Conservation (phyloP, 2,888 invertebrate genomes). For the Theretra japonica region DNA sequence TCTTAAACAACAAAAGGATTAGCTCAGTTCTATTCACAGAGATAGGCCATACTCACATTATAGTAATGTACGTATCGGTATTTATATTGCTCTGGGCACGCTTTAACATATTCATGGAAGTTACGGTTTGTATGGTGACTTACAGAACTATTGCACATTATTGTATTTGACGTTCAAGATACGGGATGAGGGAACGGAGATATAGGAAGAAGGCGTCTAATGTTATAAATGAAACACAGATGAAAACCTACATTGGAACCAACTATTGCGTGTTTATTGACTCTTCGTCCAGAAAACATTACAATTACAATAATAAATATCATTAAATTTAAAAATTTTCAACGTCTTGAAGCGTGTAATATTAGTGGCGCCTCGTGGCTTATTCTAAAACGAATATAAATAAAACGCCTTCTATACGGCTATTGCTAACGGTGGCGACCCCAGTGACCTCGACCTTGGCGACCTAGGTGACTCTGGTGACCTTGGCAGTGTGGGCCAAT, state of each 20-base stretch:
- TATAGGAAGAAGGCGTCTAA: neutral
- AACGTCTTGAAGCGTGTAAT: constrained; percentile 80
- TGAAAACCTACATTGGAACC: constrained; percentile 74
- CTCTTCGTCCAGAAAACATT: constrained; percentile 80
- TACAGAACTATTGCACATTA: too few relatives aligned
- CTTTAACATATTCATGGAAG: too few relatives aligned
- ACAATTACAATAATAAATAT: constrained; percentile 68
- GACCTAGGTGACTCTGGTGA: constrained; percentile 41
- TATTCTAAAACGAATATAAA: constrained; percentile 85
- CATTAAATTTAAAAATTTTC: constrained; percentile 66
- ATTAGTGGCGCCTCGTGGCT: constrained; percentile 75
- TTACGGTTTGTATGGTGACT: too few relatives aligned
- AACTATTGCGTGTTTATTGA: constrained; percentile 86
- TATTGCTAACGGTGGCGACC: constrained; percentile 77
- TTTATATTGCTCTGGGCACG: too few relatives aligned
- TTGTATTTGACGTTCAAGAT: too few relatives aligned
- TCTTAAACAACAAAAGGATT: too few relatives aligned
- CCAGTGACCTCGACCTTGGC: constrained; percentile 42
- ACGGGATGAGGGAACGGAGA: neutral
- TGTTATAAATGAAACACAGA: constrained; percentile 44
- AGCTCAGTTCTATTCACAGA: too few relatives aligned
- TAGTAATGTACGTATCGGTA: too few relatives aligned
- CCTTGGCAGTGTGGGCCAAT: constrained; percentile 26
- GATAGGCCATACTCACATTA: too few relatives aligned
- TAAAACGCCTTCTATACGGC: constrained; percentile 81